Evolutionary conservation across 2,113 vertebrate genomes (phyloP).

Genomic region (Seriola quinqueradiata): DNA sequence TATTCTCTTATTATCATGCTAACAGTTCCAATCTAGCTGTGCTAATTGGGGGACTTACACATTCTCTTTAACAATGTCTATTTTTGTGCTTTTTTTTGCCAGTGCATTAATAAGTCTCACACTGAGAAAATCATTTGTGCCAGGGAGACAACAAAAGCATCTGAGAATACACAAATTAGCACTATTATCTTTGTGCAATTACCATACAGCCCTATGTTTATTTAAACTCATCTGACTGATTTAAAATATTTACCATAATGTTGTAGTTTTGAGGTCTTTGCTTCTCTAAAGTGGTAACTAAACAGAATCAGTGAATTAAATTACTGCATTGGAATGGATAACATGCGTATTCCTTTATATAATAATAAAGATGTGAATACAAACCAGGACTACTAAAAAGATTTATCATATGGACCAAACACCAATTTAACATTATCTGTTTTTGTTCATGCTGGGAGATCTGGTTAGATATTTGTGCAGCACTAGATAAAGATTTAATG

Average conservation of each 20-base stretch:
- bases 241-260: conserved; percentile 82
- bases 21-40: conserved; percentile 74
- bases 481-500: conserved; percentile 21
- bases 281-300: conserved; percentile 62
- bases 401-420: conserved; percentile 35
- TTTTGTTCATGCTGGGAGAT: conserved; percentile 16
- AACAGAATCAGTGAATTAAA: conserved; percentile 66
- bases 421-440: conserved; percentile 9
- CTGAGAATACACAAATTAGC: conserved; percentile 83
- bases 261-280: conserved; percentile 61
- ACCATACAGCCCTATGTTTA: conserved; percentile 78
- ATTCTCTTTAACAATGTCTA: conserved; percentile 83
- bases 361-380: conserved; percentile 50
- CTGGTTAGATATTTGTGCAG: conserved; percentile 2
- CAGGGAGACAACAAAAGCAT: conserved; percentile 80
- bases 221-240: conserved; percentile 77
- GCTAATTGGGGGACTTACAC: conserved; percentile 84
- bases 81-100: conserved; percentile 65
- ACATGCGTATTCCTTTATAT: conserved; percentile 49
- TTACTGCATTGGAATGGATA: conserved; percentile 52
- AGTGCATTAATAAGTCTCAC: conserved; percentile 81
- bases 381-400: conserved; percentile 25
- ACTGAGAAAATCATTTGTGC: conserved; percentile 82
- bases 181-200: conserved; percentile 81
- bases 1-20: conserved; percentile 82